Evolutionary conservation across 1,140 invertebrate species (phyloP), one percentile per base, ranked within the genome.

Genomic region (Drosophila pectinifera): DNA sequence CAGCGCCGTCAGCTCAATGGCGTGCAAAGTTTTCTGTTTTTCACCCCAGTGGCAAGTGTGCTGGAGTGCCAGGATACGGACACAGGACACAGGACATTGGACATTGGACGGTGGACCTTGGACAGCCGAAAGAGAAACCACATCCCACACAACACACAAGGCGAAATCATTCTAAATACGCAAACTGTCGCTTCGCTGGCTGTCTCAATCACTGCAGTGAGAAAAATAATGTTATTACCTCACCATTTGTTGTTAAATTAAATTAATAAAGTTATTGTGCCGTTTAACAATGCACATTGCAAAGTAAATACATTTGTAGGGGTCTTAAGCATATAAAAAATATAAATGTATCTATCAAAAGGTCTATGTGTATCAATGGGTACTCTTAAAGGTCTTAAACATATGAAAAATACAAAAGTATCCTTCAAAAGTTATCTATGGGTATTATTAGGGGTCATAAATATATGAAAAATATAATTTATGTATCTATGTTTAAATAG

Each of bases 11-110:
- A 84, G 79, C 70, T 75, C 80, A 83, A 83, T 90, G 85, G 84
- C 58, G 85, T 90, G 84, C 84, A 89, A 89, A 89, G 84, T 89
- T 89, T 70, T 73, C 57, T 80, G 72, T 68, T 88, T 85, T 80
- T 72, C 82, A 80, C 82, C 85, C 64, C 61, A 80, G 64, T 72
- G 82, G 58, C 55, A 48, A 73, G 49, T 70, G 46, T 36, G 56
- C 16, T n/a, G 46, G 38, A 59, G 38, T 67, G 20, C 64, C 72
- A 31, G 28, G 26, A 6, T 28, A 48, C 28, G 43, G 58, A 65
- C 43, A 51, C 38, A 43, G 14, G 43, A 61, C 54, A 57, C 3
- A 31, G 64, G 46, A 39, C 59, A 41, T 48, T 53, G 6, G 20
- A 2, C 45, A 24, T 26, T 42, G 20, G 22, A 28, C 61, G 51